Percentiles rank a stretch among this genome's conserved stretches.
These are phyloP conservation scores for Drosophila flavopinicola DNA, from an alignment of 2,888 invertebrate species.

Conservation along the genomic window DNA sequence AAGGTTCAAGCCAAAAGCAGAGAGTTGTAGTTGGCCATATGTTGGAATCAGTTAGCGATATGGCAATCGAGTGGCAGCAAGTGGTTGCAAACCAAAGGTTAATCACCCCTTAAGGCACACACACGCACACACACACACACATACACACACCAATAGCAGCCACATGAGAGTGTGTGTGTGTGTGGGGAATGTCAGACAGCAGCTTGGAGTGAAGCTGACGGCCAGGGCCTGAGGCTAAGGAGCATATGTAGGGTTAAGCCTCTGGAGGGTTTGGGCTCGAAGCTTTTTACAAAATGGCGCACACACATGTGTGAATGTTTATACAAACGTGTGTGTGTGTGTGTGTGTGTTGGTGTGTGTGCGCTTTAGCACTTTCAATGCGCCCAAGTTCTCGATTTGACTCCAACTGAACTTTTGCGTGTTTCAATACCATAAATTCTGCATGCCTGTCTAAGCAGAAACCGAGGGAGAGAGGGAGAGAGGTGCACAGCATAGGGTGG, in stretches of 20 bases:
- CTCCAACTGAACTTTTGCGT: slow-evolving; percentile 77
- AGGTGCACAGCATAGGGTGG: neutral
- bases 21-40: slow-evolving; percentile 39
- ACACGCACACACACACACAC: slow-evolving; percentile 17
- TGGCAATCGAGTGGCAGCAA: slow-evolving; percentile 55
- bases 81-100: slow-evolving; percentile 70
- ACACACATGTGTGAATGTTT: slow-evolving; percentile 10
- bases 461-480: slow-evolving; percentile 1
- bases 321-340: slow-evolving; percentile 22
- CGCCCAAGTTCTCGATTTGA: slow-evolving; percentile 76
- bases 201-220: slow-evolving; percentile 18
- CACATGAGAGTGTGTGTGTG: neutral
- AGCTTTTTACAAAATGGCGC: slow-evolving; percentile 76
- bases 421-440: slow-evolving; percentile 79
- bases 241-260: slow-evolving; percentile 32
- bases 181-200: slow-evolving; percentile 29
- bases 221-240: slow-evolving; percentile 27
- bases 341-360: slow-evolving; percentile 10
- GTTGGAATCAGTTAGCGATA: slow-evolving; percentile 51
- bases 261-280: slow-evolving; percentile 35
- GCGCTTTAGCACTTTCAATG: slow-evolving; percentile 60
- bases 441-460: slow-evolving; percentile 65
- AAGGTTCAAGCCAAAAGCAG: slow-evolving; percentile 22
- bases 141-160: neutral
- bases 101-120: slow-evolving; percentile 69